phyloP scores from a whole-genome alignment of 2,113 vertebrate species.

The Tyto alba region DNA sequence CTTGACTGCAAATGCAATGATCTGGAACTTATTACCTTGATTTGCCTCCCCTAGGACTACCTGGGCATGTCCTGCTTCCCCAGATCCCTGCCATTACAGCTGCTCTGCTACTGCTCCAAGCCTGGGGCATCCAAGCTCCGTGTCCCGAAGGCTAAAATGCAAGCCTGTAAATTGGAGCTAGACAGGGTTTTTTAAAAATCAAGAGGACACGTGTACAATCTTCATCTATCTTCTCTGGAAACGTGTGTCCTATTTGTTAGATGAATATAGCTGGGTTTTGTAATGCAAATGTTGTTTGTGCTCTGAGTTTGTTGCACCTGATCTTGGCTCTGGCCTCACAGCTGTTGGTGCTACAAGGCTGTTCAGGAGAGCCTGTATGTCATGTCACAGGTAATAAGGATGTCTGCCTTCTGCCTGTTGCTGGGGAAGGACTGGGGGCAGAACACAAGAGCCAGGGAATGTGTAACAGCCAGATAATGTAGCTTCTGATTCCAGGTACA shows the following conservation, averaged over 20 bases:
- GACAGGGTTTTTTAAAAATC: background rate
- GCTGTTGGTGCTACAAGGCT: background rate
- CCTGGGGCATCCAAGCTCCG: background rate
- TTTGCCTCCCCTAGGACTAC: background rate
- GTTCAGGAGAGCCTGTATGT: background rate
- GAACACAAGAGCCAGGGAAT: background rate
- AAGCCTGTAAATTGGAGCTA: background rate
- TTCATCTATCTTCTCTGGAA: background rate
- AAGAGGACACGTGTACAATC: background rate
- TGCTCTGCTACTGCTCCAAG: background rate
- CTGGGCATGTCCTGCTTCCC: background rate
- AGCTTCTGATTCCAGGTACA: background rate
- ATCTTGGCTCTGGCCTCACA: background rate
- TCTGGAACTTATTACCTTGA: background rate
- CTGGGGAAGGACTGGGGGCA: background rate
- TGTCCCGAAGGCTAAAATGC: background rate
- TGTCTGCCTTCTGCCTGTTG: accelerated
- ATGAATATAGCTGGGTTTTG: background rate
- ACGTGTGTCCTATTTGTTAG: too few relatives aligned
- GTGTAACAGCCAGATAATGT: background rate
- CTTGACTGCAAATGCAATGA: background rate
- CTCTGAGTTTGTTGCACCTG: background rate
- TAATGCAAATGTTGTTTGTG: background rate
- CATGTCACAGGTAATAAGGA: background rate
- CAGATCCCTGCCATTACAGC: background rate